Base-by-base conservation (phyloP, 2,113 vertebrate genomes). In the Mola mola region DNA sequence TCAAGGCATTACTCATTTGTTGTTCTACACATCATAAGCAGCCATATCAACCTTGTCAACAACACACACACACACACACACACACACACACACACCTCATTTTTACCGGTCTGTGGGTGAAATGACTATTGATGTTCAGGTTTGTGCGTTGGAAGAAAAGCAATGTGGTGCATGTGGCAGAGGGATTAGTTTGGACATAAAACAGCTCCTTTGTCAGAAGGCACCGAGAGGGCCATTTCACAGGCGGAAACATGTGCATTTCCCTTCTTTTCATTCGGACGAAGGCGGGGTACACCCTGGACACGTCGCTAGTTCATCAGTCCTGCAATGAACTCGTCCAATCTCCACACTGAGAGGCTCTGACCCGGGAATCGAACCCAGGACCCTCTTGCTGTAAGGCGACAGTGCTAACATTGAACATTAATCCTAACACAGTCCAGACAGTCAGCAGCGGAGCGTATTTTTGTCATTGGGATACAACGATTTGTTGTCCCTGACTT, bases 81-180 rank as follows among this genome's bases (percentile, higher is more conserved):
- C 37, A 40, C 33, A 36, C 33, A 13, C 33, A 55, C 3, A 47
- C 57, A 44, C 48, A 34, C 62, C 53, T 69, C 70, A 78, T 79
- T 73, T 64, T 49, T 78, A 43, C 50, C 53, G 42, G 70, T 82
- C 70, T 75, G 62, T 37, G 55, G 74, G 61, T 72, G 69, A 78
- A 87, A 85, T 88, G 74, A 79, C 79, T 84, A 87, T 87, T 79
- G 86, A 87, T 53, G 58, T 87, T 87, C 78, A 59, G 65, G 75
- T 79, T 86, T 83, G 66, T 57, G 71, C 78, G 78, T 80, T 78
- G 40, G 42, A 65, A 52, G 26, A 47, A 24, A 46, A 62, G 36
- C 37, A 36, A 2, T 17, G 1, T 20, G 29, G 37, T 15, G 68
- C 24, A 15, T 29, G 16, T 46, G 42, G 34, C 21, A 20, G 47